phyloP scores from a whole-genome alignment of 2,797 vertebrate genomes.

The Tenualosa thibaudeaui region DNA sequence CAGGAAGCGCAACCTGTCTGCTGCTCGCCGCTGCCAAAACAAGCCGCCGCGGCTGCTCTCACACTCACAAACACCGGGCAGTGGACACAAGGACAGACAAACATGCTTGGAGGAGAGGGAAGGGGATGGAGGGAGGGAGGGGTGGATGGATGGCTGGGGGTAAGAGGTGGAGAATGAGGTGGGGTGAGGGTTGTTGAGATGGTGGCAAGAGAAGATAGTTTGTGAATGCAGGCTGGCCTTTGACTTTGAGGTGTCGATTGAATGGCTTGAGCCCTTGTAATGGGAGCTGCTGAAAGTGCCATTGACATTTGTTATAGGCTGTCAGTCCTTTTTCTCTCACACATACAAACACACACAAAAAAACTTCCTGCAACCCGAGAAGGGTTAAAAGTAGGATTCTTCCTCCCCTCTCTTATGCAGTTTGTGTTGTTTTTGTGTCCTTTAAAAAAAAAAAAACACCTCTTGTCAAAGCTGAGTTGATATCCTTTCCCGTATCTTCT shows the following conservation, averaged over 20 bases:
- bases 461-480: slow-evolving; percentile 30
- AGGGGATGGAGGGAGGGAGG: neutral
- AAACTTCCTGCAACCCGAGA: slow-evolving; percentile 15
- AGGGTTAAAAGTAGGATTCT: slow-evolving; percentile 23
- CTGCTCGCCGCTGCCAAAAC: slow-evolving; percentile 61
- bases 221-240: slow-evolving; percentile 11
- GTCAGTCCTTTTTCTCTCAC: neutral
- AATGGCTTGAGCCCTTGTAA: slow-evolving; percentile 10
- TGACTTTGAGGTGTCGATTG: slow-evolving; percentile 28
- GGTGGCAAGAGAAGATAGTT: slow-evolving; percentile 9
- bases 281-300: neutral
- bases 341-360: neutral
- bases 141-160: neutral
- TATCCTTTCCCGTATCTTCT: slow-evolving; percentile 58
- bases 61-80: slow-evolving; percentile 37
- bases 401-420: neutral
- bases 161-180: neutral
- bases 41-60: slow-evolving; percentile 47
- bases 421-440: slow-evolving; percentile 2
- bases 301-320: slow-evolving; percentile 14
- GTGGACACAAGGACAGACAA: slow-evolving; percentile 44
- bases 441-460: slow-evolving; percentile 10
- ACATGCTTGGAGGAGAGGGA: slow-evolving; percentile 24
- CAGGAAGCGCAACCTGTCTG: slow-evolving; percentile 60
- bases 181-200: neutral